Conservation (phyloP, 2,113 vertebrate species). For the Gallinago undulata region DNA sequence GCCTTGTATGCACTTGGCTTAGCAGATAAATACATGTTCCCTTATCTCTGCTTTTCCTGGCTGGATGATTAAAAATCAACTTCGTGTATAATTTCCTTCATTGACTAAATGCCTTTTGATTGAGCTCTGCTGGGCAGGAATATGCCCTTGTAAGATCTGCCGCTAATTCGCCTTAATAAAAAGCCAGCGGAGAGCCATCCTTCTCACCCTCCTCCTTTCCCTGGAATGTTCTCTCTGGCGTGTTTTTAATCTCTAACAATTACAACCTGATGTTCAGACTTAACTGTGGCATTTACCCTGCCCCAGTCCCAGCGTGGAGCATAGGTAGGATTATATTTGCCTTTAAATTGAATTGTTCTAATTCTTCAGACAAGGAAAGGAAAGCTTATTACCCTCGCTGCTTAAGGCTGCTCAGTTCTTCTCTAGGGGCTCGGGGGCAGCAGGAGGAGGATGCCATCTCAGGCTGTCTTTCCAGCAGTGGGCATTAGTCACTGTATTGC, state of each 20-base stretch:
- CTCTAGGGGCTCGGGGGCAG: not conserved
- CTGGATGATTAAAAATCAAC: not conserved
- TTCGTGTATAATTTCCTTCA: constrained; percentile 8
- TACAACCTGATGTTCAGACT: constrained; percentile 47
- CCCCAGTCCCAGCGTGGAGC: not conserved
- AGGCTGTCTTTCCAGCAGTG: not conserved
- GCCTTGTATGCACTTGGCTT: not conserved
- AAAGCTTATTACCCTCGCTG: not conserved
- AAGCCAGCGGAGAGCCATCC: not conserved
- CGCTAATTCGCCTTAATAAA: constrained; percentile 18
- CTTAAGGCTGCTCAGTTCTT: not conserved
- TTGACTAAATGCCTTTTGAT: not conserved
- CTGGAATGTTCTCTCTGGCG: constrained; percentile 55
- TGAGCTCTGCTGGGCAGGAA: not conserved
- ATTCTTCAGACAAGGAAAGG: not conserved
- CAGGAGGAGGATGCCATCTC: not conserved
- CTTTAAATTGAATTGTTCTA: constrained; percentile 28
- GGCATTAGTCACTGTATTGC: not conserved
- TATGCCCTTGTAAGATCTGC: not conserved
- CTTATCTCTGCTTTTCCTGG: not conserved
- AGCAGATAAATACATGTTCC: not conserved
- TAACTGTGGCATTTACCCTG: constrained; percentile 52
- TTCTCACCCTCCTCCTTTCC: constrained; percentile 10
- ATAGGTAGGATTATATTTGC: constrained; percentile 34
- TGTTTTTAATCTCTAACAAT: constrained; percentile 59